Conservation (phyloP, 2,888 invertebrate species). For the Halictus ligatus region DNA sequence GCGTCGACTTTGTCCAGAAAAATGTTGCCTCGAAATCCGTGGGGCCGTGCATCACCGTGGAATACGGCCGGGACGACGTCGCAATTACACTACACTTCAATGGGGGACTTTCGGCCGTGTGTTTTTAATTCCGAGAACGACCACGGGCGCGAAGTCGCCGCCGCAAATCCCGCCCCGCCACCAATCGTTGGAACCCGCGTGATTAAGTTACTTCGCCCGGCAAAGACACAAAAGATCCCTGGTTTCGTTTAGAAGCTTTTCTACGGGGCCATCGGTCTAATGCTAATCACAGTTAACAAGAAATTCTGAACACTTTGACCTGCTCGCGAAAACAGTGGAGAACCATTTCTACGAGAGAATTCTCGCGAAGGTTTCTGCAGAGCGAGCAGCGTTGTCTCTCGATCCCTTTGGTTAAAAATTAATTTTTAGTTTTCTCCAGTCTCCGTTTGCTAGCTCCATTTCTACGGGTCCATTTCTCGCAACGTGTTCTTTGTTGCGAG, state of each 20-base stretch:
- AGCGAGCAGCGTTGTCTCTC: neutral
- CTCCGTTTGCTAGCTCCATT: neutral
- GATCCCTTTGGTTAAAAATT: slow-evolving; percentile 1
- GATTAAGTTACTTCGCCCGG: slow-evolving; percentile 1
- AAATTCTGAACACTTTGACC: neutral
- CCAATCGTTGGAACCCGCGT: neutral
- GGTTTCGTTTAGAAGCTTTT: neutral
- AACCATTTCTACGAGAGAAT: neutral
- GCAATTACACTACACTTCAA: slow-evolving; percentile 49
- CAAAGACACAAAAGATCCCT: neutral
- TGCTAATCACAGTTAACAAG: neutral
- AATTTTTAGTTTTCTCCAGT: neutral
- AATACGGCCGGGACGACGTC: slow-evolving; percentile 32
- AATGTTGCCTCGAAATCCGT: slow-evolving; percentile 59
- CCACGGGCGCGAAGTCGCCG: slow-evolving; percentile 33
- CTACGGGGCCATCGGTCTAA: neutral
- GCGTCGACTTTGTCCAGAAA: slow-evolving; percentile 53
- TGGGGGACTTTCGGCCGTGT: slow-evolving; percentile 32
- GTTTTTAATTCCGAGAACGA: slow-evolving; percentile 47
- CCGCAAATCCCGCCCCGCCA: neutral
- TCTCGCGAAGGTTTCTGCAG: slow-evolving; percentile 12
- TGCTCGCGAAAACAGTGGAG: neutral
- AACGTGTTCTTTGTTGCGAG: neutral
- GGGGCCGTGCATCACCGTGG: slow-evolving; percentile 44
- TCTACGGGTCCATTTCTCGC: neutral